Conservation (phyloP, 2,113 vertebrate species). For the Hemibagrus wyckioides region DNA sequence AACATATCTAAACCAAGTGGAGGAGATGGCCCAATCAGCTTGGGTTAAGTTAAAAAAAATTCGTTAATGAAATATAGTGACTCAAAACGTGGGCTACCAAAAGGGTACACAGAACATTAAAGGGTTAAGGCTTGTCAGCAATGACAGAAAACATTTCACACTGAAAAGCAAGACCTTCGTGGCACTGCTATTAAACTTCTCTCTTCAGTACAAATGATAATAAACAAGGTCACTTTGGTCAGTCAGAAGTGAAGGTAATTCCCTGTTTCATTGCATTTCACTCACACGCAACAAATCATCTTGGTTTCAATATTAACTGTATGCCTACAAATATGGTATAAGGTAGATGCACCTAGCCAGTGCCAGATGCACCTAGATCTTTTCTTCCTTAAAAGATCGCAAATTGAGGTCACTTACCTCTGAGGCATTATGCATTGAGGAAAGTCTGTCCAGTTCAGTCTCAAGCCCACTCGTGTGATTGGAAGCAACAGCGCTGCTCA, state of each 20-base stretch:
- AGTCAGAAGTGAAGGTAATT: background rate
- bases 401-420: slow-evolving; percentile 24
- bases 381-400: background rate
- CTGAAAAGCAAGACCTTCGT: background rate
- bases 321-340: background rate
- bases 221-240: background rate
- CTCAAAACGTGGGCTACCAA: background rate
- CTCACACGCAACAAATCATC: background rate
- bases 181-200: background rate
- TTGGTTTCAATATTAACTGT: background rate
- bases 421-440: slow-evolving; percentile 16
- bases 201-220: background rate
- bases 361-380: background rate
- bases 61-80: background rate
- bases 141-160: background rate
- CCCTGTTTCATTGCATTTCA: background rate
- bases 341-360: background rate
- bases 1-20: too few species aligned
- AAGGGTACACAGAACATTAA: background rate
- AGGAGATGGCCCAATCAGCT: too few species aligned
- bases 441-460: slow-evolving; percentile 11
- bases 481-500: background rate
- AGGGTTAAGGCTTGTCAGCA: background rate
- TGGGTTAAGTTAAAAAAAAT: too few species aligned
- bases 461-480: slow-evolving; percentile 1